Percentiles rank a stretch among this genome's conserved stretches.
These are phyloP conservation scores for Pelodiscus sinensis DNA, from an alignment of 2,113 vertebrate species.

Conservation along the genomic window DNA sequence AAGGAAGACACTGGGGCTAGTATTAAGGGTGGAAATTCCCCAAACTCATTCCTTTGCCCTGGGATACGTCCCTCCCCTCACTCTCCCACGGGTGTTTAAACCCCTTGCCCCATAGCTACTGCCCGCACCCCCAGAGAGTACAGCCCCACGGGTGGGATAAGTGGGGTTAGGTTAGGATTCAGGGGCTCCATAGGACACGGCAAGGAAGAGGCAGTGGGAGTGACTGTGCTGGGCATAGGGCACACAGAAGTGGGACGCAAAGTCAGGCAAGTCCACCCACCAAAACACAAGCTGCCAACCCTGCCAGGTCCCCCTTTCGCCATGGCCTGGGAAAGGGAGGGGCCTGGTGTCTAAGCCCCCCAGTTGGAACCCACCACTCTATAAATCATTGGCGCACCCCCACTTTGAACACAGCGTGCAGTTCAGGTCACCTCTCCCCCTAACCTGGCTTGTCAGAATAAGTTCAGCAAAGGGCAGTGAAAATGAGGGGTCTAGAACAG, in stretches of 20 bases:
- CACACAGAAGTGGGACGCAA: not conserved
- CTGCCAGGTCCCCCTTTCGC: not conserved
- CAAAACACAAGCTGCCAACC: not conserved
- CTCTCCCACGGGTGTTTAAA: not conserved
- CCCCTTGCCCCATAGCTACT: too few relatives aligned
- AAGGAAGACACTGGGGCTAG: not conserved
- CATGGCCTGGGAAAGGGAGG: too few relatives aligned
- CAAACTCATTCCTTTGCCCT: not conserved
- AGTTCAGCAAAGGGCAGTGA: not conserved
- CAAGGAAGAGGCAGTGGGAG: too few relatives aligned
- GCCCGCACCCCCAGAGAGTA: not conserved
- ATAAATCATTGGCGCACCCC: not conserved
- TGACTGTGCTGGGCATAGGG: not conserved
- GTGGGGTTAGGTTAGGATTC: not conserved
- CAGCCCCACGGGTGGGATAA: not conserved
- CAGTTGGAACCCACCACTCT: not conserved
- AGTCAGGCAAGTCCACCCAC: not conserved
- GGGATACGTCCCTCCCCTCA: too few relatives aligned
- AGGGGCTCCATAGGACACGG: not conserved
- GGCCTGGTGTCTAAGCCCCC: not conserved
- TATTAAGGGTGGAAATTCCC: not conserved
- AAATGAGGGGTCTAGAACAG: not conserved
- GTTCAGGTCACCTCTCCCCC: not conserved
- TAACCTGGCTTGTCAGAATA: not conserved
- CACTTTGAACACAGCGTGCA: not conserved